Evolutionary conservation across 2,113 vertebrate genomes (phyloP), one percentile per base, ranked within the genome.

Genomic region (Silurus asotus): DNA sequence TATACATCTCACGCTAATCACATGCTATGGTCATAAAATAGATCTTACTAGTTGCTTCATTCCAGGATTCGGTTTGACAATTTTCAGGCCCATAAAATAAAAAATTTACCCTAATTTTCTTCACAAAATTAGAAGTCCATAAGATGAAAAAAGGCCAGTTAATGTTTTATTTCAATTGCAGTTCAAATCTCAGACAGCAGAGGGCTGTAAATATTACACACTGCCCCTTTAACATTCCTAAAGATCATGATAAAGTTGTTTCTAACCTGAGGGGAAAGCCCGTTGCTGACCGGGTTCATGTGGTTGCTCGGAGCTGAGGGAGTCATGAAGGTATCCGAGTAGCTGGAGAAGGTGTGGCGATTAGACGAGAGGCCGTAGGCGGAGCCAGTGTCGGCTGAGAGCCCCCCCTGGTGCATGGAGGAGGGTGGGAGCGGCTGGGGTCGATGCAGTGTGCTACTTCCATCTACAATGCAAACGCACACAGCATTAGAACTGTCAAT

Each of bases 291-390:
- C 0, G 97, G 93, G 91, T 98, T 99, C 97, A 99, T 99, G 95
- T 99, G 97, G 94, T 99, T 99, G 93, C 96, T 92, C 49, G 97
- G 96, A 2, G 96, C 97, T 0, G 97, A 93, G 0, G 97, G 96
- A 85, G 96, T 99, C 96, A 99, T 99, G 94, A 99, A 99, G 62
- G 96, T 97, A 88, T 99, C 98, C 0, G 98, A 98, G 93, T 99
- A 99, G 95, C 97, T 99, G 94, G 97, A 97, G 94, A 99, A 99
- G 92, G 97, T 90, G 93, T 99, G 97, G 64, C 98, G 96, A 85
- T 96, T 96, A 90, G 95, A 95, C 3, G 95, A 93, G 88, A 99
- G 95, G 17, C 97, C 97, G 0, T 99, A 99, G 81, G 97, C 97
- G 0, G 97, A 95, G 93, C 96, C 86, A 76, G 93, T 94, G 92